These are phyloP conservation scores for Iphiclides podalirius DNA, from an alignment of 2,888 invertebrate species.

Conservation along the genomic window DNA sequence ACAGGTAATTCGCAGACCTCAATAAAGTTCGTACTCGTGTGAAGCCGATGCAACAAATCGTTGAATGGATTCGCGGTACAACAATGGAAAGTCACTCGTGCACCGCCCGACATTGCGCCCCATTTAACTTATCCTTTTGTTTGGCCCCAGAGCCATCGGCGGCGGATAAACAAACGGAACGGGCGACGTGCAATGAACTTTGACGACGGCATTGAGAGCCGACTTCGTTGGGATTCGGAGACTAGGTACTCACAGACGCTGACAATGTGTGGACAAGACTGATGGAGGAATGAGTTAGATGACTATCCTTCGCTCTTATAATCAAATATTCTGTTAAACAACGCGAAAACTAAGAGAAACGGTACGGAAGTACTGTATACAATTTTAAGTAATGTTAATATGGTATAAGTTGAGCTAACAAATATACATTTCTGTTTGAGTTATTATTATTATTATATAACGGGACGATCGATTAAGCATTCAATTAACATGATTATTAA, in stretches of 20 bases:
- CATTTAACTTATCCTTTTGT: constrained; percentile 22
- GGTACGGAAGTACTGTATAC: too few species aligned
- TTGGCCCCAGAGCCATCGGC: constrained; percentile 11
- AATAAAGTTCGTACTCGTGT: neutral
- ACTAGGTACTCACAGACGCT: constrained; percentile 49
- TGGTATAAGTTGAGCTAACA: too few species aligned
- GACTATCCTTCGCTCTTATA: too few species aligned
- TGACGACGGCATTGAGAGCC: constrained; percentile 40
- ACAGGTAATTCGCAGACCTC: neutral
- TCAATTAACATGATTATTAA: too few species aligned
- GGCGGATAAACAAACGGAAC: constrained; percentile 30
- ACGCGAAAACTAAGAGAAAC: too few species aligned
- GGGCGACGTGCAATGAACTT: constrained; percentile 50
- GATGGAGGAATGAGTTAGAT: too few species aligned
- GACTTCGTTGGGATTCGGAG: constrained; percentile 45
- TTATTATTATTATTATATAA: too few species aligned
- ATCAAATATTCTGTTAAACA: too few species aligned
- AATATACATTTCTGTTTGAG: too few species aligned
- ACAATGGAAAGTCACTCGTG: constrained; percentile 6
- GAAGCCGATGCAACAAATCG: constrained; percentile 1
- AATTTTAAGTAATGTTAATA: too few species aligned
- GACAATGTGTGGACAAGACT: constrained; percentile 37
- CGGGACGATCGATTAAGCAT: too few species aligned
- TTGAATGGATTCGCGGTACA: constrained; percentile 1
- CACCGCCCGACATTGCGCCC: constrained; percentile 1